Evolutionary conservation across 1,140 invertebrate species (phyloP).

Genomic region (Hirudo medicinalis): DNA sequence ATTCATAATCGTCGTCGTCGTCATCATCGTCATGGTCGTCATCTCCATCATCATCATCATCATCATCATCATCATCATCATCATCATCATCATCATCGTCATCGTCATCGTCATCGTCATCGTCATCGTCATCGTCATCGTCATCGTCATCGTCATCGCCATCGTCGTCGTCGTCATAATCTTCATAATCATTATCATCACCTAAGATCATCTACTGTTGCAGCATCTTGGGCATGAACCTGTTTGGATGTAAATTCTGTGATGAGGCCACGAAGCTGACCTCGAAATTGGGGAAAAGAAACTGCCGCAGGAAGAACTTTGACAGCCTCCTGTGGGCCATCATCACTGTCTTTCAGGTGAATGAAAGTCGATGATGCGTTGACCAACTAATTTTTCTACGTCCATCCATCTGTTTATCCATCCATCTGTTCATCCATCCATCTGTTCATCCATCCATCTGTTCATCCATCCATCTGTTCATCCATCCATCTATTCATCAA

Average conservation of each 20-base stretch:
- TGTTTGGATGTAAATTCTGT: conserved; percentile 99
- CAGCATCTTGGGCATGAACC: conserved; percentile 98
- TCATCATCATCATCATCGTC: too few species aligned
- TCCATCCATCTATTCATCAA: not conserved
- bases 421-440: too few species aligned
- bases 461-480: too few species aligned
- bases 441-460: too few species aligned
- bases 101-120: too few species aligned
- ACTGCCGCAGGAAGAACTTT: conserved; percentile 56
- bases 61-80: conserved; percentile 45
- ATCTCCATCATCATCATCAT: conserved; percentile 92
- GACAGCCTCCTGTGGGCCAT: conserved; percentile 94
- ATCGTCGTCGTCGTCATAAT: conserved; percentile 45
- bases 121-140: too few species aligned
- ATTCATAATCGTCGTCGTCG: too few species aligned
- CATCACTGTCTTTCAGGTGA: conserved; percentile 97
- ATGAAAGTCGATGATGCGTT: too few species aligned
- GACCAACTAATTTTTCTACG: too few species aligned
- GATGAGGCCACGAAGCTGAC: conserved; percentile 53
- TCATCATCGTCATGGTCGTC: conserved; percentile 87
- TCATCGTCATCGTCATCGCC: too few species aligned
- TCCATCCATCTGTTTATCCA: too few species aligned
- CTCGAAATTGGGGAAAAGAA: conserved; percentile 51
- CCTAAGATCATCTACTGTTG: conserved; percentile 21
- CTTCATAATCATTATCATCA: too few species aligned